These are phyloP conservation scores for Temnopleurus reevesii DNA, from an alignment of 53 echinoderm and acorn worm species.

Conservation along the genomic window DNA sequence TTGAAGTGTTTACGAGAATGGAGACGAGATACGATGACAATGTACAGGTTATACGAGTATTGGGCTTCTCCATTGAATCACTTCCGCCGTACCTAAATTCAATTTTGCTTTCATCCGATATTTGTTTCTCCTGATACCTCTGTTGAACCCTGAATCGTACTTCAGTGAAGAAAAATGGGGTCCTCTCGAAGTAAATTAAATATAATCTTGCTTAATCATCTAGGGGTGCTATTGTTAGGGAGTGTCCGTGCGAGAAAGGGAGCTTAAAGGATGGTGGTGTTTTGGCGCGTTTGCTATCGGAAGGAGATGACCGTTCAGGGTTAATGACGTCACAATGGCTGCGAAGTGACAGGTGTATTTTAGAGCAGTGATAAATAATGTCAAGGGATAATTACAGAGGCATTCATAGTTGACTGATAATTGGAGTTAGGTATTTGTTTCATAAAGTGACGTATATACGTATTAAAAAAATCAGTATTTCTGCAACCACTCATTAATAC, in stretches of 20 bases:
- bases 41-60: neutral
- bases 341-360: neutral
- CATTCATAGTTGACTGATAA: too few species aligned
- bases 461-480: too few species aligned
- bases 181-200: conserved; percentile 19
- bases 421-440: too few species aligned
- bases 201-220: conserved; percentile 41
- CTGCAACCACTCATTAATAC: too few species aligned
- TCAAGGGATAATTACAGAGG: neutral
- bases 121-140: conserved; percentile 20
- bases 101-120: conserved; percentile 48
- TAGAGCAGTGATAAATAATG: neutral
- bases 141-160: neutral
- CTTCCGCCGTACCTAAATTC: conserved; percentile 41
- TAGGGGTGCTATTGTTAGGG: neutral
- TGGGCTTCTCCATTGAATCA: conserved; percentile 38
- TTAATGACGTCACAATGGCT: neutral
- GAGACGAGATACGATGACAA: neutral
- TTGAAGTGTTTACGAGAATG: neutral
- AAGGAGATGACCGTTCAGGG: neutral
- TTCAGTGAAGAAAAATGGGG: neutral
- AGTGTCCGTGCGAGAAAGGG: neutral
- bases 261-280: neutral
- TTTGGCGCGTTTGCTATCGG: neutral
- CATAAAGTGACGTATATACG: too few species aligned